Base-by-base conservation (phyloP, 2,888 invertebrate genomes). In the Perithous albicinctus region DNA sequence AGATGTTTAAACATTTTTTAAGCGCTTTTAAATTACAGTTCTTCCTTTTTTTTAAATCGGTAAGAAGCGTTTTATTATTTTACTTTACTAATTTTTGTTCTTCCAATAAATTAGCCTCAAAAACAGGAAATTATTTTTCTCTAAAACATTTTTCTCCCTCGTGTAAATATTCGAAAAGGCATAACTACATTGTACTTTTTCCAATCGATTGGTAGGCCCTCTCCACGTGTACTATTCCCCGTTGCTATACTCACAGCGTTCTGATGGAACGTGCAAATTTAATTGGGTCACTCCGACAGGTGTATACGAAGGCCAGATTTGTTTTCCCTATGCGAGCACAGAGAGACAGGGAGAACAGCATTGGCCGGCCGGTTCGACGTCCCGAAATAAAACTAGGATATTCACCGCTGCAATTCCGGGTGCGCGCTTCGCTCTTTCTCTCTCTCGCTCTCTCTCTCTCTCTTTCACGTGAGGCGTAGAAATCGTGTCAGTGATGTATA, bases 261-360 rank as follows among this genome's bases (percentile, higher is more conserved):
- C 15, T 56, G 66, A 59, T 82, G 63, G 41, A 59, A 75, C 64
- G 75, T 66, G 78, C 70, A 46, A 81, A 72, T 72, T 82, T 82
- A 82, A 82, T 82, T 82, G 78, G 82, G 82, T 82, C 82, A 82
- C 75, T 82, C 78, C 75, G 82, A 78, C 82, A 82, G 78, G 82
- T 82, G 78, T 75, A 76, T 61, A 48, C 78, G 75, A 82, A 82
- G 78, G 78, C 82, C 78, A 75, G 82, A 78, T 82, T 82, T 75
- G 78, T 78, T 75, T 78, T 75, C 51, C 59, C 54, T 61, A 26
- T 41, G 56, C 38, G 70, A 29, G 18, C 12, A 41, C n/a, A 54
- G 54, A n/a, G n/a, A n/a, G n/a, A n/a, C 18, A 48, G 54, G 26
- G 8, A 1, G 10, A 0, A 48, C 32, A 26, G 8, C 59, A 35